phyloP scores from a whole-genome alignment of 2,888 invertebrate genomes.

The Metacarcinus magister region DNA sequence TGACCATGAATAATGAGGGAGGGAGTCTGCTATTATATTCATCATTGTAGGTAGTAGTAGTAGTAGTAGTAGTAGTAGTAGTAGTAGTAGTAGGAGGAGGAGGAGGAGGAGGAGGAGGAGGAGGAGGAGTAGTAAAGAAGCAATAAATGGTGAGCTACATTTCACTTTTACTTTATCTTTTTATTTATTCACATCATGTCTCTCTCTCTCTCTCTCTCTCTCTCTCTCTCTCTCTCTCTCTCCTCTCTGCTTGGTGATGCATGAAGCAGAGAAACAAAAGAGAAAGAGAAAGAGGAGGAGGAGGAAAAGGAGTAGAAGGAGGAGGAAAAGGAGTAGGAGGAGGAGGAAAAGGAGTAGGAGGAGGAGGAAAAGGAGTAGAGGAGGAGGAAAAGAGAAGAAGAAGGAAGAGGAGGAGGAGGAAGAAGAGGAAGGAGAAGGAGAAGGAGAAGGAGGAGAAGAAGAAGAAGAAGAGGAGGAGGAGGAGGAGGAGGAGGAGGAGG shows the following conservation, averaged over 20 bases:
- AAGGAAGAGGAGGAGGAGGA: conserved; percentile 4
- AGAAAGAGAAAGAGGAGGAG: conserved; percentile 1
- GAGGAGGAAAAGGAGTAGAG: background rate
- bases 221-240: conserved; percentile 62
- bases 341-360: background rate
- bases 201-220: conserved; percentile 66
- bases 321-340: background rate
- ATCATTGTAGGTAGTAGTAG: no score
- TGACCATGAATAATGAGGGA: background rate
- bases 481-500: background rate
- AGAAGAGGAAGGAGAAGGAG: background rate
- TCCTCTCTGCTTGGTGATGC: background rate
- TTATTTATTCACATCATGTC: background rate
- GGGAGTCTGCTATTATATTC: background rate
- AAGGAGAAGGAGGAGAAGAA: background rate
- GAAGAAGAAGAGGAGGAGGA: background rate
- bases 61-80: no score
- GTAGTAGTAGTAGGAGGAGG: background rate
- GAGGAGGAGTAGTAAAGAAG: background rate
- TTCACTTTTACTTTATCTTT: background rate
- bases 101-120: background rate
- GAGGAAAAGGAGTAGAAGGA: background rate
- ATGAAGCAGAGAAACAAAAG: background rate
- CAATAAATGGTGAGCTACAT: no score
- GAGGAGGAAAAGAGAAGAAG: background rate